These are phyloP conservation scores for Eugnorisma glareosa DNA, from an alignment of 2,888 invertebrate genomes.

Conservation along the genomic window DNA sequence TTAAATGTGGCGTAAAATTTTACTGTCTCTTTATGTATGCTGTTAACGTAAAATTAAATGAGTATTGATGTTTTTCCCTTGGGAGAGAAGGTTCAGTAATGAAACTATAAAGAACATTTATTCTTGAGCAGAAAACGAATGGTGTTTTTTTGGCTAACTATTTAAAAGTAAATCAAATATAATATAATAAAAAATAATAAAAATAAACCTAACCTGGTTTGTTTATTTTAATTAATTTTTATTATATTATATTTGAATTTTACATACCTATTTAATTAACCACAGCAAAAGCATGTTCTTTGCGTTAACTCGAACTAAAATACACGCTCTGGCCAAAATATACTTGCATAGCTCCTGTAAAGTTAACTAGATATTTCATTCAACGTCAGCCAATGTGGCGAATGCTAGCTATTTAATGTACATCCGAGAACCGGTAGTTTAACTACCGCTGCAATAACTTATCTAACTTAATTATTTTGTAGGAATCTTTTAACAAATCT, in stretches of 20 bases:
- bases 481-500: conserved; percentile 6
- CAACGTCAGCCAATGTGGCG: conserved; percentile 20
- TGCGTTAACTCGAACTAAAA: not conserved
- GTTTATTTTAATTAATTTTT: not conserved
- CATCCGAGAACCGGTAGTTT: conserved; percentile 21
- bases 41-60: conserved; percentile 46
- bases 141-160: not conserved
- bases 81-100: conserved; percentile 14
- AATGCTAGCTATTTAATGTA: conserved; percentile 26
- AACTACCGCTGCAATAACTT: conserved; percentile 31
- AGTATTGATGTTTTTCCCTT: conserved; percentile 26
- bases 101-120: conserved; percentile 8
- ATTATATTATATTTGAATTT: not conserved
- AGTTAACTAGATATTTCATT: conserved; percentile 28
- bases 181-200: not conserved
- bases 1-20: conserved; percentile 46
- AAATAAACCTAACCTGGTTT: not conserved
- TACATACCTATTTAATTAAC: not conserved
- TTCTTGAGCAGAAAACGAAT: not conserved
- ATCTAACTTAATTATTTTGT: conserved; percentile 31
- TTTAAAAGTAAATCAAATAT: not conserved
- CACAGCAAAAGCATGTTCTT: not conserved
- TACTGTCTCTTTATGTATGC: conserved; percentile 34
- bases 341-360: conserved; percentile 37
- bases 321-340: conserved; percentile 8